A percentile compares a stretch with the other conserved stretches of the same genome.
These are phyloP conservation scores for Hydrozoanthus gracilis DNA, from an alignment of 92 coral and sea anemone genomes.

Conservation along the genomic window DNA sequence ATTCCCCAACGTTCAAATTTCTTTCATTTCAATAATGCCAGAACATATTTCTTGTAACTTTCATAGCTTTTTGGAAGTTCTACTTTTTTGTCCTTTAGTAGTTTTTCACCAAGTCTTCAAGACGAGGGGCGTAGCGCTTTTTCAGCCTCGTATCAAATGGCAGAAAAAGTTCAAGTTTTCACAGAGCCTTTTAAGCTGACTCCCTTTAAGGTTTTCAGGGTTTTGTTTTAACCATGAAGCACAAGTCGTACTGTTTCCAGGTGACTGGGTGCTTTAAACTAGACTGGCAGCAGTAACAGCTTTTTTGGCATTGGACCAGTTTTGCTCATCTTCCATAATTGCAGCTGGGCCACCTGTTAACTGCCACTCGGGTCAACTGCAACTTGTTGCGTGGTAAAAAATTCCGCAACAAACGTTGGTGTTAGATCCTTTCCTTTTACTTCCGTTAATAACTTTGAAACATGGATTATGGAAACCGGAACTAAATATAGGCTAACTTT, in stretches of 20 bases:
- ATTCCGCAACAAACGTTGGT: constrained; percentile 54
- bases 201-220: constrained; percentile 18
- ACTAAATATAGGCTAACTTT: too few relatives aligned
- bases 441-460: too few relatives aligned
- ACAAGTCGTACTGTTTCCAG: constrained; percentile 55
- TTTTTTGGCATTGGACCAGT: constrained; percentile 41
- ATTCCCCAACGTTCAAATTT: too few relatives aligned
- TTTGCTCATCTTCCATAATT: constrained; percentile 48
- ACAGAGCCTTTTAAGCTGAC: constrained; percentile 27
- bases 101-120: constrained; percentile 48
- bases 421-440: too few relatives aligned
- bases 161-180: constrained; percentile 45
- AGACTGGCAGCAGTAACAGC: constrained; percentile 21
- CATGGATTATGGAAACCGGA: too few relatives aligned
- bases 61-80: too few relatives aligned
- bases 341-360: constrained; percentile 28
- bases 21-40: too few relatives aligned
- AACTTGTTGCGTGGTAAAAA: constrained; percentile 59
- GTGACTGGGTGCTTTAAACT: constrained; percentile 37
- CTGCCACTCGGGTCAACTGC: constrained; percentile 55
- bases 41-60: too few relatives aligned
- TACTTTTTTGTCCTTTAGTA: neutral
- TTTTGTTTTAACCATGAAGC: constrained; percentile 13
- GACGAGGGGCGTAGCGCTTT: constrained; percentile 45
- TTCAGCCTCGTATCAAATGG: constrained; percentile 45